Conservation (phyloP, 2,888 invertebrate species). For the Euplexia lucipara region DNA sequence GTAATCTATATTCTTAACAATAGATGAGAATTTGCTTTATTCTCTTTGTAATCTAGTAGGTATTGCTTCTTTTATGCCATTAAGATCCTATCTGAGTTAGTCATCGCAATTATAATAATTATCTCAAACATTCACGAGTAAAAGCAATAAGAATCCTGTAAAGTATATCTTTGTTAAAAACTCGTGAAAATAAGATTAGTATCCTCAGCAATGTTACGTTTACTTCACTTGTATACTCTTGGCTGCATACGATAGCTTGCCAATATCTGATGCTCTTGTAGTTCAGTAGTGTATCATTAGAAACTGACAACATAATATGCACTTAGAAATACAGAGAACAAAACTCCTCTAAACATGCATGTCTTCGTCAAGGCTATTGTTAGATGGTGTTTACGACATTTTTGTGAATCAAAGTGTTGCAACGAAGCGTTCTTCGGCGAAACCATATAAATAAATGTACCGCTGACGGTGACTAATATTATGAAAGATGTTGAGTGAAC, state of each 20-base stretch:
- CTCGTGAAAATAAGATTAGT: neutral
- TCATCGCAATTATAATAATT: slow-evolving; percentile 35
- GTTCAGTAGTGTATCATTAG: slow-evolving; percentile 15
- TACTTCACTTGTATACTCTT: neutral
- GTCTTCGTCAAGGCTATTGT: slow-evolving; percentile 54
- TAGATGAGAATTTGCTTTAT: slow-evolving; percentile 54
- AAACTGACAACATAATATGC: slow-evolving; percentile 27
- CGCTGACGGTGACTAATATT: slow-evolving; percentile 65
- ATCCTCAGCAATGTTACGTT: neutral
- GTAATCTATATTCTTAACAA: slow-evolving; percentile 43
- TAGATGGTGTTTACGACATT: slow-evolving; percentile 60
- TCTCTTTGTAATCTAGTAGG: slow-evolving; percentile 40
- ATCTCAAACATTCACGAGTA: slow-evolving; percentile 16
- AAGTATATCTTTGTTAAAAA: neutral
- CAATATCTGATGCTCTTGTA: slow-evolving; percentile 17
- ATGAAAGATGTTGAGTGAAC: slow-evolving; percentile 59
- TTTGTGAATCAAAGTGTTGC: slow-evolving; percentile 66
- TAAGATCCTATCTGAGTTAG: slow-evolving; percentile 47
- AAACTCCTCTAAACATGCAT: slow-evolving; percentile 24
- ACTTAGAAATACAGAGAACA: slow-evolving; percentile 34
- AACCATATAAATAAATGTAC: slow-evolving; percentile 64
- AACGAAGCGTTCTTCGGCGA: slow-evolving; percentile 60
- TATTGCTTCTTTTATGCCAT: slow-evolving; percentile 45
- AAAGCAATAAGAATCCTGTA: neutral
- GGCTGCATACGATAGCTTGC: neutral